Base-by-base conservation (phyloP, 1,140 invertebrate species). In the Cataglyphis hispanica region DNA sequence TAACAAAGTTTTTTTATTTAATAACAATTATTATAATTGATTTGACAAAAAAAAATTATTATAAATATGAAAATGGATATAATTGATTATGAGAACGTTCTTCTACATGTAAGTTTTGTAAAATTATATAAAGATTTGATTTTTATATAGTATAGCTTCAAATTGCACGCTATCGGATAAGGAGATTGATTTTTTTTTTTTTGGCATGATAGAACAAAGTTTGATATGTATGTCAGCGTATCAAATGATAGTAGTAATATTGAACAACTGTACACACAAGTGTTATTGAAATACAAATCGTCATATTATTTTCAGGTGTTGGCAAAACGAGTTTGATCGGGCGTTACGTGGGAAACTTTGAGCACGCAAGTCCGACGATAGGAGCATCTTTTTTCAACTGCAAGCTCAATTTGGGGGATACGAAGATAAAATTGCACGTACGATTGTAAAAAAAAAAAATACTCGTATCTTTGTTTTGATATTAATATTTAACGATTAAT, bases 341-440 rank as follows among this genome's bases (percentile, higher is more conserved):
- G 6, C 95, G 97, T 58, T 98, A 98, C 94, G 96, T 98, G 37
- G 97, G 97, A 50, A 97, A 98, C 89, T 97, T 98, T 92, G 97
- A 96, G 83, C 96, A 96, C 89, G 96, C 97, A 13, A 97, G 96
- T 77, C 97, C 98, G 16, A 98, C 98, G 10, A 98, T 98, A 90
- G 98, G 98, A 1, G 98, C 98, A 46, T 98, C 98, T 3, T 98
- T 98, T 95, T 98, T 98, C 92, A 98, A 97, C 6, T 98, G 97
- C 93, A 98, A 97, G 92, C 96, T 98, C 87, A 97, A 97, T 75
- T 86, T 97, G 43, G 96, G 96, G 5, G 96, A 97, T 86, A 96
- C 96, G 84, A 96, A 95, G 93, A 96, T 98, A 10, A 97, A 97
- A 95, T 93, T 98, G 88, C 97, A 98, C 95, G 97, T 98, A 95